Evolutionary conservation across 2,888 invertebrate species (phyloP).

Genomic region (Pachymerium ferrugineum): DNA sequence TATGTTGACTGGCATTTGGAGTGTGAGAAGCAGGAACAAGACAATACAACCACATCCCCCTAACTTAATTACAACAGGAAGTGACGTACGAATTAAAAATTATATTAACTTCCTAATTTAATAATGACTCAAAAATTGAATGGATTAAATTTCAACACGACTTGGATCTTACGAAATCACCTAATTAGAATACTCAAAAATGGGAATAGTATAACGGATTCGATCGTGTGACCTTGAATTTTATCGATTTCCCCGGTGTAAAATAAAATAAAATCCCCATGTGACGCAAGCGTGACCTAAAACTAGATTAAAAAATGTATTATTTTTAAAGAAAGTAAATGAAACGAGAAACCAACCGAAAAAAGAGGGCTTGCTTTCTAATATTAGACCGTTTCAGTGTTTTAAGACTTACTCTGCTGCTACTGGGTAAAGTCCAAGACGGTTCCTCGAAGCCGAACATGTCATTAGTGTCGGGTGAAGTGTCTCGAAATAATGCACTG

Average conservation of each 20-base stretch:
- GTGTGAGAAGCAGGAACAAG: neutral
- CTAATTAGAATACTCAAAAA: too few species aligned
- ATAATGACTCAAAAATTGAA: too few species aligned
- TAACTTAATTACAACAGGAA: neutral
- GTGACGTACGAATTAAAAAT: too few species aligned
- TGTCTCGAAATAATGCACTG: neutral
- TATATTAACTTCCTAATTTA: too few species aligned
- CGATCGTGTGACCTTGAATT: neutral
- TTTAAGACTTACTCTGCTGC: neutral
- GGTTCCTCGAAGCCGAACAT: slow-evolving; percentile 7
- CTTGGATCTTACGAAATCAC: too few species aligned
- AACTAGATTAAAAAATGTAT: neutral
- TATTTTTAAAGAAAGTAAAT: neutral
- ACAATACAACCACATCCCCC: neutral
- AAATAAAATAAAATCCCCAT: neutral
- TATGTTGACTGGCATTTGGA: neutral
- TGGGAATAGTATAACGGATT: neutral
- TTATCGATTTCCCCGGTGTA: neutral
- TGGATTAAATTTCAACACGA: too few species aligned
- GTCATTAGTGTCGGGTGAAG: slow-evolving; percentile 10
- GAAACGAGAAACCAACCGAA: slow-evolving; percentile 11
- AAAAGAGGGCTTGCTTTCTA: slow-evolving; percentile 1
- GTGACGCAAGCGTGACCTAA: neutral
- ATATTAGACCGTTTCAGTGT: neutral
- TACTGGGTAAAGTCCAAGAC: slow-evolving; percentile 28